These are phyloP conservation scores for Pollicipes pollicipes DNA, from an alignment of 1,140 invertebrate genomes.

Conservation along the genomic window DNA sequence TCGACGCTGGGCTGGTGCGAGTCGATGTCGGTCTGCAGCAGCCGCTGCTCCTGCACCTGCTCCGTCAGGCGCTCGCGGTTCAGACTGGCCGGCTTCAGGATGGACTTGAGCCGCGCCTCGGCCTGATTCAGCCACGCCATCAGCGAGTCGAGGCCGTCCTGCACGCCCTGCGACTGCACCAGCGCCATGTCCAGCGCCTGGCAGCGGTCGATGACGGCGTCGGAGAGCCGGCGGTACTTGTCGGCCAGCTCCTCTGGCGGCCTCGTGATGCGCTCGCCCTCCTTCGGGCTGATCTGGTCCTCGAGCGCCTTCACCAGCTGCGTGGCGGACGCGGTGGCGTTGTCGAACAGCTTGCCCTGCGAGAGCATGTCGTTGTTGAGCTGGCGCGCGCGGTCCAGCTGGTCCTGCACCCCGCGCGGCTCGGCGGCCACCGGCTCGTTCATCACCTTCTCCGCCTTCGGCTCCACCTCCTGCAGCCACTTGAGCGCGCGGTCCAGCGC, in stretches of 20 bases:
- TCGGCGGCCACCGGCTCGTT: conserved; percentile 68
- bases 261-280: conserved; percentile 54
- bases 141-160: conserved; percentile 73
- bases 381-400: conserved; percentile 61
- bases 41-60: conserved; percentile 62
- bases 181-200: conserved; percentile 68
- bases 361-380: conserved; percentile 71
- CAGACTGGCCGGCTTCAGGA: conserved; percentile 58
- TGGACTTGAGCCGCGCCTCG: conserved; percentile 60
- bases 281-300: conserved; percentile 54
- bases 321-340: conserved; percentile 48
- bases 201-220: conserved; percentile 54
- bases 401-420: conserved; percentile 67
- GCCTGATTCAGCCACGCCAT: conserved; percentile 65
- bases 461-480: conserved; percentile 68
- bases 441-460: conserved; percentile 49
- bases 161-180: conserved; percentile 81
- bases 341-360: conserved; percentile 65
- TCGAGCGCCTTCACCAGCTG: conserved; percentile 54
- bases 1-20: conserved; percentile 66
- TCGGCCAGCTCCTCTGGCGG: conserved; percentile 56
- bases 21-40: conserved; percentile 62
- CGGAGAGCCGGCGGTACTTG: conserved; percentile 52
- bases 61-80: conserved; percentile 75
- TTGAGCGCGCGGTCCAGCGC: conserved; percentile 57